Base-by-base conservation (phyloP, 1,140 invertebrate species). In the Thalassaphorura encarpata region DNA sequence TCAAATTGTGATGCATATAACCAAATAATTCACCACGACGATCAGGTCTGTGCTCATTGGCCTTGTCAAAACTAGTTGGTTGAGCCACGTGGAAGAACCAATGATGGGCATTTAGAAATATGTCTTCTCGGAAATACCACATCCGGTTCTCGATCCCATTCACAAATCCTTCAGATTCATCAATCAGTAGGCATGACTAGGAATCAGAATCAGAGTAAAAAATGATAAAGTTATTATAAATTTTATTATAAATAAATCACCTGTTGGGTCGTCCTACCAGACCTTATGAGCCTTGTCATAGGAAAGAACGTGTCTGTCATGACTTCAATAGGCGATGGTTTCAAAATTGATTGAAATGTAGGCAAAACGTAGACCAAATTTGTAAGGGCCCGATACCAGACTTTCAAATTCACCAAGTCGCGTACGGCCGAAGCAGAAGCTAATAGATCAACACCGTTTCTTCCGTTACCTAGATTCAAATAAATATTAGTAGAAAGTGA, bases 101-200 rank as follows among this genome's bases (percentile, higher is more conserved):
- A 31, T 53, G 51, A 63, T 79, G 81, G 1, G 77, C 67, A 65
- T 84, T 83, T n/a, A 86, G 71, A 53, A 78, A 78, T 52, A 80
- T 71, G 69, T 86, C 85, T 60, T 88, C 80, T 0, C 81, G 81
- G 73, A 81, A 87, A 68, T 88, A 87, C 21, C 75, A 72, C n/a
- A 88, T 45, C 47, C 77, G 70, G 52, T 78, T 74, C 63, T 87
- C 81, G 16, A 47, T 18, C 1, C 53, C 53, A 27, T 54, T 54
- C 15, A 36, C 45, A 18, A 23, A 16, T 13, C 53, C 53, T 24
- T 36, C 33, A 2, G 16, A n/a, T 19, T 40, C 53, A 40, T 54
- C 45, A 11, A 53, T n/a, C 3, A 27, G 24, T 15, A 43, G 5
- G 16, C 51, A 53, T 0, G 31, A 19, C 47, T 49, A 43, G 2